Evolutionary conservation across 2,797 vertebrate species (phyloP), one percentile per base, ranked within the genome.

Genomic region (Epinephelus coioides): DNA sequence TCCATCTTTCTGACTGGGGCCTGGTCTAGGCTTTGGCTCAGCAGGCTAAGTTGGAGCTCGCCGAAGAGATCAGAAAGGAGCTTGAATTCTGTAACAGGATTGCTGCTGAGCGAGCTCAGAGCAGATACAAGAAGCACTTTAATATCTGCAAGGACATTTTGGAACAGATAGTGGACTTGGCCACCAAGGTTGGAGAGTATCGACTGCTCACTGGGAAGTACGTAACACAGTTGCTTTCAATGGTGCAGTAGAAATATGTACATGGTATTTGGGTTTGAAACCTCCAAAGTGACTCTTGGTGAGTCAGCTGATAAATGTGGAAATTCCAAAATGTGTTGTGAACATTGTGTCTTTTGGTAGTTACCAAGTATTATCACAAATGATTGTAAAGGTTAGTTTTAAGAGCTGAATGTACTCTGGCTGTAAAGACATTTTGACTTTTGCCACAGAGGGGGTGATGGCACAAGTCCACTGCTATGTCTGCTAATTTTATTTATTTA

Each of bases 111-210:
- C 95, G 95, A 70, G 92, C 91, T 56, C 92, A 96, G 44, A 90
- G 81, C 60, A 94, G 81, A 81, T 93, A 95, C 82, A 83, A 89
- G 89, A 98, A 98, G 67, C 97, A 98, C 93, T 96, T 95, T 73
- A 78, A 79, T n/a, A 53, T 85, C 59, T 99, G 98, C 87, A 91
- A 86, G 86, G 95, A 94, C 79, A 90, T 98, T 81, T 62, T 97
- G 79, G 82, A 93, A 66, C 96, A 99, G 76, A 96, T 99, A 1
- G 86, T 97, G 83, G 97, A 99, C 90, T 90, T 99, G 74, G 95
- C 95, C 15, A 97, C 96, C 56, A 98, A 96, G 91, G 84, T 92
- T n/a, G 97, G 93, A 91, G 97, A 99, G 82, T 98, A 97, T 89
- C 94, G 93, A 46, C 86, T 95, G 17, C 74, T 97, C 83, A 97